Evolutionary conservation across 2,797 vertebrate genomes (phyloP).

Genomic region (Alosa sapidissima): DNA sequence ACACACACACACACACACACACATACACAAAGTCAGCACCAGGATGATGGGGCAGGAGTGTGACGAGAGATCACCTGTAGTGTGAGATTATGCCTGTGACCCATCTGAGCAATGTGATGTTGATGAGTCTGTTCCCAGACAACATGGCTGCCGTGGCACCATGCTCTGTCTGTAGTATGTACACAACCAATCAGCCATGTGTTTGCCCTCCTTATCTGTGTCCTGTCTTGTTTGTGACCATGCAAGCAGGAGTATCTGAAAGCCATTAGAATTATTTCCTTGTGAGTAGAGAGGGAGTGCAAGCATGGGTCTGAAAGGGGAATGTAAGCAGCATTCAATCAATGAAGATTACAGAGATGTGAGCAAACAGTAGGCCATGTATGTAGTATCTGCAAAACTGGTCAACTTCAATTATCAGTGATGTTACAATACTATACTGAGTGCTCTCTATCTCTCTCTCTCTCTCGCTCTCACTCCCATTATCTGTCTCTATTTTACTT

Average conservation of each 20-base stretch:
- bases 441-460: background rate
- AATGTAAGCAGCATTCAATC: background rate
- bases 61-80: too few relatives aligned
- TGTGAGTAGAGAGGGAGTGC: background rate
- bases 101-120: background rate
- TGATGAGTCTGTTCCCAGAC: slow-evolving; percentile 4
- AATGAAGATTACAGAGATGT: background rate
- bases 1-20: slow-evolving; percentile 6
- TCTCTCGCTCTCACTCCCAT: background rate
- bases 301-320: background rate
- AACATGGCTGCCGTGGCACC: background rate
- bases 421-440: background rate
- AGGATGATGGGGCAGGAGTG: slow-evolving; percentile 7
- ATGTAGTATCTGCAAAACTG: background rate
- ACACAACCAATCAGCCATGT: slow-evolving; percentile 9
- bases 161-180: background rate
- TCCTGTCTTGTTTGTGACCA: background rate
- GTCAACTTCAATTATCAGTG: background rate
- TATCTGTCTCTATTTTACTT: background rate
- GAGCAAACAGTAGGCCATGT: background rate
- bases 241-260: background rate
- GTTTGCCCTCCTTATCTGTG: slow-evolving; percentile 6
- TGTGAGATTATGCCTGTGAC: background rate
- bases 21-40: background rate
- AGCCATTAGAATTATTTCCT: background rate